Evolutionary conservation across 2,797 vertebrate genomes (phyloP).

Genomic region (Pitangus sulphuratus): DNA sequence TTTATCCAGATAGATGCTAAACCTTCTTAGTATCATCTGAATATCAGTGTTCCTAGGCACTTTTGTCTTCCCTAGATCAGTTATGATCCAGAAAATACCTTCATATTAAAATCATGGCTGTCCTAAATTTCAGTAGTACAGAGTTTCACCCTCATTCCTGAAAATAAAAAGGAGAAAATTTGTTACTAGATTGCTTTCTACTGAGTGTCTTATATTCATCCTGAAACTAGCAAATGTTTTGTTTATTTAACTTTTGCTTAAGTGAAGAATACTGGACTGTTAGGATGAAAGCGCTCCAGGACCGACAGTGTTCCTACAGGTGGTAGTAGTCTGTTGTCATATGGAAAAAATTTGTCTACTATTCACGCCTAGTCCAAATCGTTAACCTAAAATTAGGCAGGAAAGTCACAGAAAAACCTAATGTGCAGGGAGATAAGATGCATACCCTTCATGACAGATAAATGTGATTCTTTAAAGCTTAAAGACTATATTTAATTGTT

Average conservation of each 20-base stretch:
- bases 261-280: background rate
- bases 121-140: background rate
- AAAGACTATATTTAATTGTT: background rate
- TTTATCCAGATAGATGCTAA: background rate
- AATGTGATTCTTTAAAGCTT: background rate
- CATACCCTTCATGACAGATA: background rate
- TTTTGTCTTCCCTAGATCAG: background rate
- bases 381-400: background rate
- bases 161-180: background rate
- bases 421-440: background rate
- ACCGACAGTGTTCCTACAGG: background rate
- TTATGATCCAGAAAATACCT: background rate
- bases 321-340: background rate
- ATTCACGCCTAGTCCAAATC: background rate
- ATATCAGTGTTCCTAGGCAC: background rate
- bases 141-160: background rate
- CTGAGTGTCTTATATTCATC: background rate
- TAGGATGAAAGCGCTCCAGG: background rate
- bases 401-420: background rate
- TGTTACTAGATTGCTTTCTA: background rate
- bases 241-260: slow-evolving; percentile 28
- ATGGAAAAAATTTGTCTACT: background rate
- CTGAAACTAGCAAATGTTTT: background rate
- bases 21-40: background rate
- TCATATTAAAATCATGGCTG: background rate